phyloP scores from a whole-genome alignment of 2,888 invertebrate species.

The Pollenia griseotomentosa region DNA sequence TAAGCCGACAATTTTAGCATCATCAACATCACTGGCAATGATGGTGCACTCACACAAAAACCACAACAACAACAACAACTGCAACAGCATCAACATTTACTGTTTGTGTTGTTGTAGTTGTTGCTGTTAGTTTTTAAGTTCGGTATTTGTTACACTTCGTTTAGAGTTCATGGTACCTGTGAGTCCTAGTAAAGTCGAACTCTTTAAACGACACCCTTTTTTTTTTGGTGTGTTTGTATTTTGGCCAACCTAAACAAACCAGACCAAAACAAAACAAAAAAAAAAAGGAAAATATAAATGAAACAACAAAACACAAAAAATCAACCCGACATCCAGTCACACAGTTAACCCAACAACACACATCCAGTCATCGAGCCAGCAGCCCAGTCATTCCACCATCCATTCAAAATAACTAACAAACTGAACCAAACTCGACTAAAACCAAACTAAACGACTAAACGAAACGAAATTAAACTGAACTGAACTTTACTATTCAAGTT shows the following conservation, averaged over 20 bases:
- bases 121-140: slow-evolving; percentile 64
- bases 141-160: slow-evolving; percentile 73
- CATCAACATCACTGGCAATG: slow-evolving; percentile 32
- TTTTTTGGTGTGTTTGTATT: not conserved
- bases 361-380: slow-evolving; percentile 54
- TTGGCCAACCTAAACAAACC: slow-evolving; percentile 44
- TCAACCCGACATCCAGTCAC: slow-evolving; percentile 57
- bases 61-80: slow-evolving; percentile 32
- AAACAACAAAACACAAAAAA: slow-evolving; percentile 48
- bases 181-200: slow-evolving; percentile 64
- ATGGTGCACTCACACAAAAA: slow-evolving; percentile 46
- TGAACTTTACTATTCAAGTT: slow-evolving; percentile 62
- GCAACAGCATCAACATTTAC: not conserved
- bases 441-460: slow-evolving; percentile 40
- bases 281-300: not conserved
- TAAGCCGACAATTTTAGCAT: slow-evolving; percentile 53
- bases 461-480: slow-evolving; percentile 44
- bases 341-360: slow-evolving; percentile 55
- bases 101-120: slow-evolving; percentile 24
- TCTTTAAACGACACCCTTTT: slow-evolving; percentile 58
- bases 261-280: slow-evolving; percentile 47
- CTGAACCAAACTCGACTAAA: slow-evolving; percentile 46
- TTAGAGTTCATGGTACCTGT: slow-evolving; percentile 72
- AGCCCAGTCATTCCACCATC: slow-evolving; percentile 42
- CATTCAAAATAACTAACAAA: slow-evolving; percentile 55